Percentiles rank a stretch among this genome's conserved stretches.
These are phyloP conservation scores for Chiroxiphia lanceolata DNA, from an alignment of 2,797 vertebrate species.

Conservation along the genomic window DNA sequence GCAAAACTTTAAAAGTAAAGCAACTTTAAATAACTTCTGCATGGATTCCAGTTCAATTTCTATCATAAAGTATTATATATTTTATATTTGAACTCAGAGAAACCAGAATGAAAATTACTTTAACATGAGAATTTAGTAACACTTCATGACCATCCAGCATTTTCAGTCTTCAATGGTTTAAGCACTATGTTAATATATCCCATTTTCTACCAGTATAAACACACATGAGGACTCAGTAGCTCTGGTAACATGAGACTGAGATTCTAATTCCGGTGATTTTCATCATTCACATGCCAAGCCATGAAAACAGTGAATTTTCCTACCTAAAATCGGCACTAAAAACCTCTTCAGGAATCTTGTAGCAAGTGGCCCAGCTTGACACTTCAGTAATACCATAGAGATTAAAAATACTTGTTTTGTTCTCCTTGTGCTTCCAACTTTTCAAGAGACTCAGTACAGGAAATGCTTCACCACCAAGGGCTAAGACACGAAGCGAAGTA, in stretches of 20 bases:
- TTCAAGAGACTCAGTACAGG: conserved; percentile 79
- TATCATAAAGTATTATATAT: neutral
- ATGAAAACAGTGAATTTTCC: neutral
- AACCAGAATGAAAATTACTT: neutral
- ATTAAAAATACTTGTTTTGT: conserved; percentile 89
- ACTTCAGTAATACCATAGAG: conserved; percentile 96
- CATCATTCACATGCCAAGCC: neutral
- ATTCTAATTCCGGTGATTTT: neutral
- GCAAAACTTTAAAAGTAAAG: neutral
- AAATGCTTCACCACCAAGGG: conserved; percentile 92
- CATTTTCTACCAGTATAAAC: neutral
- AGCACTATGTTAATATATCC: neutral
- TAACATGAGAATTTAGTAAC: neutral
- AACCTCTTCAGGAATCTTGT: conserved; percentile 81
- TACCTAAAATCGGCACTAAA: conserved; percentile 62
- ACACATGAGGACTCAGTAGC: neutral
- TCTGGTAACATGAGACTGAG: neutral
- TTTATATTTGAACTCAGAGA: neutral
- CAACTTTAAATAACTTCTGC: neutral
- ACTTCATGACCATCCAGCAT: neutral
- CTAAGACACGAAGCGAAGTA: conserved; percentile 88
- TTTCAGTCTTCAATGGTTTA: neutral
- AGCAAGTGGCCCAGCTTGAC: conserved; percentile 93
- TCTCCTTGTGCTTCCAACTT: conserved; percentile 86
- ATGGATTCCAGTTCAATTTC: neutral